These are phyloP conservation scores for Pseudois nayaur DNA, from an alignment of 2,113 vertebrate genomes.

Conservation along the genomic window DNA sequence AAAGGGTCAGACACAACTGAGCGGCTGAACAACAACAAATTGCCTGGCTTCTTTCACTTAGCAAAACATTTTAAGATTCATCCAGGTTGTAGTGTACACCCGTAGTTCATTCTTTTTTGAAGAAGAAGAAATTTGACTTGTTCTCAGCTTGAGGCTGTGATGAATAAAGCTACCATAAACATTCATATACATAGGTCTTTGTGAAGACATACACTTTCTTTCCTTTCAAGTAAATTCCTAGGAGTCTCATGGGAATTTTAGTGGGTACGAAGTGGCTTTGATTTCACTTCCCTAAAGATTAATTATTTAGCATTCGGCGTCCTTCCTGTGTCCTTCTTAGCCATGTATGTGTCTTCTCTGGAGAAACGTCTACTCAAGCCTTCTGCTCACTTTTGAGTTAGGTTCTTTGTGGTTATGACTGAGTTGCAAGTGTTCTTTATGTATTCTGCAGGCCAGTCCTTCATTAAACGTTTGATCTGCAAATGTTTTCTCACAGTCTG, in stretches of 20 bases:
- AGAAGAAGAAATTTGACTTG: neutral
- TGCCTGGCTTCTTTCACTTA: neutral
- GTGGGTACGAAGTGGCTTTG: neutral
- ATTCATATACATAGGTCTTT: accelerated
- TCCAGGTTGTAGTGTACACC: neutral
- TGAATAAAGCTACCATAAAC: neutral
- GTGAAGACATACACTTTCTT: neutral
- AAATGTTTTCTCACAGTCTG: neutral
- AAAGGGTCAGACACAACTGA: neutral
- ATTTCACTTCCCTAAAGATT: neutral
- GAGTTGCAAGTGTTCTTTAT: neutral
- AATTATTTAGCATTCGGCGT: neutral
- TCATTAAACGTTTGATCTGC: neutral
- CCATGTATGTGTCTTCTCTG: neutral
- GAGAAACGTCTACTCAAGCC: neutral
- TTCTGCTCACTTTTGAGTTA: neutral
- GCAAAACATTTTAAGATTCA: too few relatives aligned
- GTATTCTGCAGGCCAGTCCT: too few relatives aligned
- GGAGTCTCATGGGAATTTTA: neutral
- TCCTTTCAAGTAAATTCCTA: neutral
- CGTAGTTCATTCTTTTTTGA: neutral
- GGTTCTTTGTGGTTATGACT: neutral
- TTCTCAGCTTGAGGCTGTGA: neutral
- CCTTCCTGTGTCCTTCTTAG: neutral
- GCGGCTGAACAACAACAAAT: neutral